Base-by-base conservation (phyloP, 2,888 invertebrate species). In the Tuberolachnus salignus region DNA sequence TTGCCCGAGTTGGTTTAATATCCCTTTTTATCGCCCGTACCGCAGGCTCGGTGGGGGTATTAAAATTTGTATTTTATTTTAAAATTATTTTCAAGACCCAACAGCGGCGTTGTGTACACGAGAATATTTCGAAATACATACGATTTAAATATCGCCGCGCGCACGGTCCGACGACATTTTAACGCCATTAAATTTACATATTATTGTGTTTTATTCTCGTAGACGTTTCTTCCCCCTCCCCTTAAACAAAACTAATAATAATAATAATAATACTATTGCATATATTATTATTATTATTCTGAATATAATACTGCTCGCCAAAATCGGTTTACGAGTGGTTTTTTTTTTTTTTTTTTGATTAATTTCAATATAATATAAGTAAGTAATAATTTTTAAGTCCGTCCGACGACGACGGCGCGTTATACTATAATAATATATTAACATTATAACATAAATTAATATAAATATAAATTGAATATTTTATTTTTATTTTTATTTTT, bases 141-240 rank as follows among this genome's bases (percentile, higher is more conserved):
- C 34, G 34, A 46, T 49, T 13, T 46, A 16, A n/a, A 19, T 49
- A 57, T 23, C 23, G n/a, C 46, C 16, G 23, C n/a, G 6, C 34
- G 6, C 34, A 34, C 34, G 6, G 34, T 34, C 71, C 26, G 14
- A 26, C 26, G 61, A 49, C 46, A 61, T 61, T 34, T 51, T 71
- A 71, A 59, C 3, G 9, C 16, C 23, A 44, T 55, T 69, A 16
- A 55, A 57, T 71, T 71, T 57, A 23, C 70, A 71, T 71, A 70
- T 19, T 42, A 70, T n/a, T n/a, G 55, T 26, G 19, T 70, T 53
- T 55, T 55, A 57, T n/a, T n/a, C 21, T 1, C 14, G 44, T 21
- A 44, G 19, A 44, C 11, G 42, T 46, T 13, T 46, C 10, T 44
- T 44, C 44, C n/a, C n/a, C n/a, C n/a, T n/a, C n/a, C n/a, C n/a